These are phyloP conservation scores for Rhea pennata DNA, from an alignment of 2,113 vertebrate genomes.

Conservation along the genomic window DNA sequence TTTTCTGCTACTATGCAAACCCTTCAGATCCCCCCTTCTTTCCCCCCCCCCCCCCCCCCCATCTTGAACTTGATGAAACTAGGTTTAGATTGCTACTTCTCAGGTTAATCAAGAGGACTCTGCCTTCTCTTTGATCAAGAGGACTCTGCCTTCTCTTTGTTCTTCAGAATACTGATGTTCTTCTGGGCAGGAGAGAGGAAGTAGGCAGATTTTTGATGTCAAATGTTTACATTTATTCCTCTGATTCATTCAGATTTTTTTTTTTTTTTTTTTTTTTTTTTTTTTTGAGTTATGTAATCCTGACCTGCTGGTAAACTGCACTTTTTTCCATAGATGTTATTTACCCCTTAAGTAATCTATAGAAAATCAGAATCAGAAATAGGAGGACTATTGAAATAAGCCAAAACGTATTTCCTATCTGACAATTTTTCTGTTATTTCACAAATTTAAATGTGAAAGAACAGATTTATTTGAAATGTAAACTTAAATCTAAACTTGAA, in stretches of 20 bases:
- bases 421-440: background rate
- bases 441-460: background rate
- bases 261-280: background rate
- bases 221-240: background rate
- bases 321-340: accelerated
- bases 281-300: background rate
- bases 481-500: background rate
- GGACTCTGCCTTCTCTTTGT: background rate
- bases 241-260: background rate
- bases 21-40: background rate
- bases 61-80: background rate
- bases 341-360: background rate
- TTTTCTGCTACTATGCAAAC: background rate
- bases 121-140: background rate
- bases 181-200: background rate
- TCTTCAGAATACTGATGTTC: background rate
- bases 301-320: background rate
- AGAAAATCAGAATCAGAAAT: background rate
- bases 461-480: background rate
- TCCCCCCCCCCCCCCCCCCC: no score
- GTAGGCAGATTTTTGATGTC: background rate
- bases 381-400: background rate
- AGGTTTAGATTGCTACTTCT: background rate
- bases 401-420: background rate
- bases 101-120: background rate